A percentile compares a stretch with the other conserved stretches of the same genome.
phyloP scores from a whole-genome alignment of 53 echinoderm and acorn worm species.

The Paracentrotus lividus region DNA sequence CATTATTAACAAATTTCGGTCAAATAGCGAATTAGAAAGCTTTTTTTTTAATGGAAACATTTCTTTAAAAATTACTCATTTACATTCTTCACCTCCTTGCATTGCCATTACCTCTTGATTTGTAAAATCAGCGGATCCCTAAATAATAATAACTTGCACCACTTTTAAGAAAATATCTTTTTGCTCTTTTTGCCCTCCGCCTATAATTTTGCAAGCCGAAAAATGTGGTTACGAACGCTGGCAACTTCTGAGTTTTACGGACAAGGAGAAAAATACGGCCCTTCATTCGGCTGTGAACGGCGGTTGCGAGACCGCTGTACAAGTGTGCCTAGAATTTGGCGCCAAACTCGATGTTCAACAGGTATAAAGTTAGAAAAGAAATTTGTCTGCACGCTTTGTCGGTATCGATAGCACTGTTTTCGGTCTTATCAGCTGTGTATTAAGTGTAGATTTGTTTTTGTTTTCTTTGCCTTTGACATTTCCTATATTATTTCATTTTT shows the following conservation, averaged over 20 bases:
- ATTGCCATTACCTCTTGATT: background rate
- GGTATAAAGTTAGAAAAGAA: conserved; percentile 55
- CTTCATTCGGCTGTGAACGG: conserved; percentile 94
- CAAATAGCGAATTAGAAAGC: too few relatives aligned
- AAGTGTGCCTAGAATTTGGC: conserved; percentile 91
- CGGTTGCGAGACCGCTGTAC: conserved; percentile 82
- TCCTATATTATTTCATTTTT: too few relatives aligned
- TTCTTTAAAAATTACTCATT: too few relatives aligned
- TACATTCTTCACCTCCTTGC: too few relatives aligned
- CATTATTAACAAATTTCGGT: too few relatives aligned
- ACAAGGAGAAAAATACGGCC: conserved; percentile 90
- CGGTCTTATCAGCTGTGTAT: too few relatives aligned
- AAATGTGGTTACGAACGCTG: conserved; percentile 75
- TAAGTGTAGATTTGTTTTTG: too few relatives aligned
- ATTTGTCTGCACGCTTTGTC: background rate
- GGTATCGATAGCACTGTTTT: too few relatives aligned
- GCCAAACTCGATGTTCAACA: conserved; percentile 84
- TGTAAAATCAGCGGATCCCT: background rate
- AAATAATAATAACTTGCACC: background rate
- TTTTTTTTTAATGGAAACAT: background rate
- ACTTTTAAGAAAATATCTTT: background rate
- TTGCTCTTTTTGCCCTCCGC: background rate
- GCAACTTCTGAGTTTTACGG: conserved; percentile 73
- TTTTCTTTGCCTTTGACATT: too few relatives aligned
- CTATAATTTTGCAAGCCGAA: conserved; percentile 40